Conservation (phyloP, 2,113 vertebrate species). For the Varanus komodoensis region DNA sequence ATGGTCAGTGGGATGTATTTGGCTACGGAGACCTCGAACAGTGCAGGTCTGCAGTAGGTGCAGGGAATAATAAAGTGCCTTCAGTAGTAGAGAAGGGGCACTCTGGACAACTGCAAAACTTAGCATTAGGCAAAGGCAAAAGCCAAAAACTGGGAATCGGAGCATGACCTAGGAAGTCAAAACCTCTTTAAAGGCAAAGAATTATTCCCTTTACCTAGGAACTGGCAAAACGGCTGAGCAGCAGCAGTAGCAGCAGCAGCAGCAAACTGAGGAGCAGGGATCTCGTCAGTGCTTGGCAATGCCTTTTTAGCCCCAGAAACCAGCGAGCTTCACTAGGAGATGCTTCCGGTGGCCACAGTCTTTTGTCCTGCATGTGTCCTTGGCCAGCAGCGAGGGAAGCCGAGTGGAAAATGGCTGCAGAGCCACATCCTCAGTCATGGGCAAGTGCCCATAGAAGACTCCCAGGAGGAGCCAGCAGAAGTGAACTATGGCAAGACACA, state of each 20-base stretch:
- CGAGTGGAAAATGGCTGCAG: not conserved
- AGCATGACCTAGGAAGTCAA: not conserved
- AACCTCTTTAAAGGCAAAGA: not conserved
- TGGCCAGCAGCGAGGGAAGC: not conserved
- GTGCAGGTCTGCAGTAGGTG: not conserved
- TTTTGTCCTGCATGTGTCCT: not conserved
- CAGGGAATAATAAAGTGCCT: not conserved
- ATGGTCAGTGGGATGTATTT: not conserved
- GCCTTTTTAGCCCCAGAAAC: not conserved
- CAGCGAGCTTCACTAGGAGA: not conserved
- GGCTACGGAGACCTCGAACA: not conserved
- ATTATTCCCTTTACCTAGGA: not conserved
- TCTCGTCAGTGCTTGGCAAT: too few species aligned
- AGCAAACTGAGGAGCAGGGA: not conserved
- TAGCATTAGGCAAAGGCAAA: not conserved
- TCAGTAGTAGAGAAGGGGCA: not conserved
- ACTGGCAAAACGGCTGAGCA: not conserved
- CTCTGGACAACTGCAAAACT: not conserved
- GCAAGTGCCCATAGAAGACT: too few species aligned
- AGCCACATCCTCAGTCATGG: too few species aligned
- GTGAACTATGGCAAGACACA: not conserved
- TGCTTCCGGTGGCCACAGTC: not conserved
- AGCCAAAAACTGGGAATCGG: not conserved
- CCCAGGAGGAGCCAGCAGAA: not conserved
- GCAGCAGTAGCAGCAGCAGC: not conserved